These are phyloP conservation scores for Potamilus streckersoni DNA, from an alignment of 1,140 invertebrate genomes.

Conservation along the genomic window DNA sequence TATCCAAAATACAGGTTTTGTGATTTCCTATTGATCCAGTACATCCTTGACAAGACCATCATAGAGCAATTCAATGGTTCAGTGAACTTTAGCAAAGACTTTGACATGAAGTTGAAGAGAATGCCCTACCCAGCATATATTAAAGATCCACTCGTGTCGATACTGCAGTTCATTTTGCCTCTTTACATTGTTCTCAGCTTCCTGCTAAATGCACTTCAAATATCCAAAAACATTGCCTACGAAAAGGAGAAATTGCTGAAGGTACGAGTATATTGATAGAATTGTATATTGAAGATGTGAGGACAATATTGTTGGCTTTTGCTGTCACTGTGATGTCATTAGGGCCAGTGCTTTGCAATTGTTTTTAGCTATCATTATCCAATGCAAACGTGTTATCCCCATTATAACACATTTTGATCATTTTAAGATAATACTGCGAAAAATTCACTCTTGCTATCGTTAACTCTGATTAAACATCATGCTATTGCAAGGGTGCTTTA, in stretches of 20 bases:
- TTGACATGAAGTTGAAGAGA: slow-evolving; percentile 68
- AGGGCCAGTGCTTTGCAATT: too few species aligned
- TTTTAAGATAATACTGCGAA: too few species aligned
- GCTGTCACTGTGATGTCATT: too few species aligned
- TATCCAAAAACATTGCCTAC: slow-evolving; percentile 57
- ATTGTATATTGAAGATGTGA: too few species aligned
- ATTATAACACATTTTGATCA: too few species aligned
- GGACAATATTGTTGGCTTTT: too few species aligned
- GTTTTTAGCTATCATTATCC: too few species aligned
- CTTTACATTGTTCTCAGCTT: slow-evolving; percentile 76
- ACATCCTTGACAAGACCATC: slow-evolving; percentile 73
- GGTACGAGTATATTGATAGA: slow-evolving; percentile 38
- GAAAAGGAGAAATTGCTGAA: slow-evolving; percentile 65
- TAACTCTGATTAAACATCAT: too few species aligned
- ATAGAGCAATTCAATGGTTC: slow-evolving; percentile 60
- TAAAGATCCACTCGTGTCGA: slow-evolving; percentile 42
- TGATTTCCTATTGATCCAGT: slow-evolving; percentile 78
- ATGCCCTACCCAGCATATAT: slow-evolving; percentile 60
- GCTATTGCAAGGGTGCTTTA: too few species aligned
- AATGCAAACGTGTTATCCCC: too few species aligned
- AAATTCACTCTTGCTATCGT: too few species aligned
- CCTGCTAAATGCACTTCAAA: slow-evolving; percentile 66
- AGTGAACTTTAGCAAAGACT: background rate
- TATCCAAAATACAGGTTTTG: slow-evolving; percentile 77
- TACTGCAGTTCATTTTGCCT: slow-evolving; percentile 64